Evolutionary conservation across 2,888 invertebrate species (phyloP), one percentile per base, ranked within the genome.

Genomic region (Brassicogethes aeneus): DNA sequence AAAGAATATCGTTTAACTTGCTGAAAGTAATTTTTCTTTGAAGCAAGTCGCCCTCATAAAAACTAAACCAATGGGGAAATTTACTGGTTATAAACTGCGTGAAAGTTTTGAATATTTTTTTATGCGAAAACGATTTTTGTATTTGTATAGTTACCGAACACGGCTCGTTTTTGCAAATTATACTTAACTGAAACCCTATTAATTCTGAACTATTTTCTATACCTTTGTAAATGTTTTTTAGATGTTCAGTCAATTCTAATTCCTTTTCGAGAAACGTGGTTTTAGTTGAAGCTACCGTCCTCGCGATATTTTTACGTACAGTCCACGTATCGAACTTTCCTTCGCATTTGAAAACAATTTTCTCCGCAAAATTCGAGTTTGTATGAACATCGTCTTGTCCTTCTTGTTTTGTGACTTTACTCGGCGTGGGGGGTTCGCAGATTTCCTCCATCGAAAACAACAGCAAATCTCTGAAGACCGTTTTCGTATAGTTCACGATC

Each of bases 381-480:
- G 23, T 23, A 10, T 23, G 10, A 23, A 23, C 23, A 5, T 23
- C 23, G 5, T 23, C 23, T 23, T 23, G 10, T 7, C 23, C 10
- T 23, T 23, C 23, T 23, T 23, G 23, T 5, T 10, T 23, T 5
- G 23, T 23, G 23, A 23, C 23, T 10, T 23, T 23, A 10, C 5
- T 23, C 23, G 10, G 23, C 10, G n/a, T n/a, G n/a, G n/a, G n/a
- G n/a, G n/a, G n/a, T n/a, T n/a, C n/a, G n/a, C n/a, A n/a, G 3
- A 46, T 44, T 2, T 53, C 43, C 7, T 55, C 17, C 30, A 62
- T 46, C 1, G 63, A 42, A 32, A 63, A 40, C 5, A 40, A 43
- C 3, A 54, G 43, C 15, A 56, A 47, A 23, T 53, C 50, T 17
- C 33, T 45, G 14, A 56, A 39, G 8, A 44, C 48, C 3, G 45